Base-by-base conservation (phyloP, 2,113 vertebrate genomes). In the Falcunculus frontatus region DNA sequence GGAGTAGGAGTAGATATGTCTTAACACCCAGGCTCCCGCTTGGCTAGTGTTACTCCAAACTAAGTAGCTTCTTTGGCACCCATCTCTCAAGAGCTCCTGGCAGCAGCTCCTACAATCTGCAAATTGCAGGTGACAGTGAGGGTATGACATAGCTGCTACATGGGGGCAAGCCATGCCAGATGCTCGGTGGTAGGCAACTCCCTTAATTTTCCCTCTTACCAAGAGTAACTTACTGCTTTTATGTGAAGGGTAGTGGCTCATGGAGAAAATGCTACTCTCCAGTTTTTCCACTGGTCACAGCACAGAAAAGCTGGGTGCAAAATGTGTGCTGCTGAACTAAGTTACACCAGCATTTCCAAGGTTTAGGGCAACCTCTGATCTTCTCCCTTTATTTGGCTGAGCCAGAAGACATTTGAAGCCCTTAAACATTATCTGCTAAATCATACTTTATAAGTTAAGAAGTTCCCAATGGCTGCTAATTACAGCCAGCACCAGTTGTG, bases 131-230 rank as follows among this genome's bases (percentile, higher is more conserved):
- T 84, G 0, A 1, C 21, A 50, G 30, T 1, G 4, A 81, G 7
- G 7, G 14, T 70, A 26, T 20, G 13, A 27, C 27, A 32, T 15
- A 57, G 18, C 14, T 77, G 29, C 41, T 50, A 16, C 32, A 7
- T 1, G 19, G 23, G 33, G 32, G 10, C 0, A 0, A 86, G 35
- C 11, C 20, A 7, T 39, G 55, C 5, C 35, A n/a, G 33, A 33
- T 14, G 4, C 35, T 76, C 1, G 2, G 26, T 39, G 13, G 23
- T 17, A 30, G n/a, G 46, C 17, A 92, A 25, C 23, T 19, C 42
- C 59, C 18, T 49, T 57, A 11, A 49, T 78, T 89, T 75, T 19
- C 33, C 7, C 26, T 49, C 33, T 74, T 29, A 49, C 23, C 30
- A 44, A 25, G 18, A 79, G 27, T 21, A 73, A 20, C 21, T 42